These are phyloP conservation scores for Harpalus rufipes DNA, from an alignment of 2,888 invertebrate species.

Conservation along the genomic window DNA sequence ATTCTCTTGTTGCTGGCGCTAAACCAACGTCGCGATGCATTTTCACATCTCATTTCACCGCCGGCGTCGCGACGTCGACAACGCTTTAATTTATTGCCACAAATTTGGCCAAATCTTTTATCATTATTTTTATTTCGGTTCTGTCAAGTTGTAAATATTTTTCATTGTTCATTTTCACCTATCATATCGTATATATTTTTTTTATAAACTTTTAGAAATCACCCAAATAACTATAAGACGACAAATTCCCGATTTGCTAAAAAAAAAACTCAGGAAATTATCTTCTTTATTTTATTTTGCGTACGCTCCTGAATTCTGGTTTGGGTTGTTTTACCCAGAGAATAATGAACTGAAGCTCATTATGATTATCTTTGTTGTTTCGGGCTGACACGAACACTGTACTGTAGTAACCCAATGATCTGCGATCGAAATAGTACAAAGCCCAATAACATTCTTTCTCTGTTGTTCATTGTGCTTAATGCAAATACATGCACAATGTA, in stretches of 20 bases:
- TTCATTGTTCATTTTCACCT: background rate
- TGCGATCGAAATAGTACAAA: conserved; percentile 26
- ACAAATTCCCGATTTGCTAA: too few species aligned
- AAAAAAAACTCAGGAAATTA: background rate
- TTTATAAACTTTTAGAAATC: background rate
- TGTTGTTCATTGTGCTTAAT: background rate
- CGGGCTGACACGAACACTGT: background rate
- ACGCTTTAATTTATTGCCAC: conserved; percentile 19
- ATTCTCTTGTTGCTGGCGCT: conserved; percentile 23
- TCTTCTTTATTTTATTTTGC: background rate
- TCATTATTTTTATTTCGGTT: background rate
- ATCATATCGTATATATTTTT: background rate
- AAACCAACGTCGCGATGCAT: conserved; percentile 32
- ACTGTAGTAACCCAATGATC: background rate
- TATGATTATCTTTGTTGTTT: conserved; percentile 57
- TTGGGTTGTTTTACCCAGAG: conserved; percentile 56
- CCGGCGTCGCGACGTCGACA: background rate
- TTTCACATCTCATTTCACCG: conserved; percentile 45
- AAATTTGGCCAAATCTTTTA: conserved; percentile 28
- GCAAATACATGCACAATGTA: background rate
- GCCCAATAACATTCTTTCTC: conserved; percentile 19
- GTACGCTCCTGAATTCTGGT: background rate
- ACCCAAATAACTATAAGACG: too few species aligned
- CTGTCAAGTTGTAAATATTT: background rate
- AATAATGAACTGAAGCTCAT: conserved; percentile 61